Evolutionary conservation across 2,797 vertebrate genomes (phyloP).

Genomic region (Lagorchestes hirsutus): DNA sequence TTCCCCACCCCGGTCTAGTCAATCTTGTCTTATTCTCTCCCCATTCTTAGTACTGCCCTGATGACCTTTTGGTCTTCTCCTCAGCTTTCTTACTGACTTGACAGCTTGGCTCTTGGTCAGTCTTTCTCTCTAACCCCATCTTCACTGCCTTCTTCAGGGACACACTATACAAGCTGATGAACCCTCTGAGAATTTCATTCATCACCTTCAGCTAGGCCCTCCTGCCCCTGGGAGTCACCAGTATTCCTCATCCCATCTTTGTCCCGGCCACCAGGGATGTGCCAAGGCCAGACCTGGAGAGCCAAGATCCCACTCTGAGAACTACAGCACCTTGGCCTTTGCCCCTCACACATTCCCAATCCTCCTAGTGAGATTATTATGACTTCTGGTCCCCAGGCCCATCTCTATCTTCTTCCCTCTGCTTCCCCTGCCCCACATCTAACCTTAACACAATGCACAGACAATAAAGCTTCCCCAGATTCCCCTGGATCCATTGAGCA

Average conservation of each 20-base stretch:
- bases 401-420: neutral
- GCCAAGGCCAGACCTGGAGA: neutral
- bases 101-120: neutral
- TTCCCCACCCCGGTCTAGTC: neutral
- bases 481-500: neutral
- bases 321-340: neutral
- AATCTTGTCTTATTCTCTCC: neutral
- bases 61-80: neutral
- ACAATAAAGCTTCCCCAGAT: neutral
- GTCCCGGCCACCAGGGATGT: neutral
- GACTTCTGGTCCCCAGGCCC: neutral
- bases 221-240: fast-evolving
- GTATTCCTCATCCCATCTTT: neutral
- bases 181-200: neutral
- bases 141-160: neutral
- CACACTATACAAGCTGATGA: neutral
- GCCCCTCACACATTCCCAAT: neutral
- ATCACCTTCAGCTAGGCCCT: neutral
- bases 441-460: neutral
- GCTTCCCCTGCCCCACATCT: neutral
- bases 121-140: neutral
- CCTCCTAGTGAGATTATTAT: neutral
- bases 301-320: neutral
- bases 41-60: neutral
- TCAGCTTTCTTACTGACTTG: neutral